Percentiles rank a stretch among this genome's conserved stretches.
Evolutionary conservation across 2,888 invertebrate species (phyloP).

Genomic region (Capitulum mitella): DNA sequence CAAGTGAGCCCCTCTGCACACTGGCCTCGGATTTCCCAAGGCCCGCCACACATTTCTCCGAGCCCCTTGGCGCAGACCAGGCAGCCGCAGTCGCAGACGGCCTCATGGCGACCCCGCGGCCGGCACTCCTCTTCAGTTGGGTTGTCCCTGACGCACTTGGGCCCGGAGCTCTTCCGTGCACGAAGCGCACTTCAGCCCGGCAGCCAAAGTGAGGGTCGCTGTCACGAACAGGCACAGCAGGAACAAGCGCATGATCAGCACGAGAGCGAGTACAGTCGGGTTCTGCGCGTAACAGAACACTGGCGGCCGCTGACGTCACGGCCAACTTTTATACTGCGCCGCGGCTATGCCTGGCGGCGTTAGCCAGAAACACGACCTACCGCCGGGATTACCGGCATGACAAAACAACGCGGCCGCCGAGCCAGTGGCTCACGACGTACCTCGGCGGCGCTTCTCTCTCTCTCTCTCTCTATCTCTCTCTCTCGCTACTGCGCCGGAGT

Average conservation of each 20-base stretch:
- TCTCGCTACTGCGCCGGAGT: no score
- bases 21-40: conserved; percentile 31
- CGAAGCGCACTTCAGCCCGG: background rate
- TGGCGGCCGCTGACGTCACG: no score
- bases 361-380: no score
- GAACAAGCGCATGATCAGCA: background rate
- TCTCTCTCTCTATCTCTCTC: no score
- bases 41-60: conserved; percentile 31
- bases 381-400: no score
- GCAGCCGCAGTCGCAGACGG: background rate
- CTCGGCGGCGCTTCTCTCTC: no score
- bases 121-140: background rate
- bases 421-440: no score
- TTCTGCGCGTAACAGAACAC: no score
- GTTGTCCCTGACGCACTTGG: background rate
- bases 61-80: background rate
- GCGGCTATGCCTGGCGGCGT: no score
- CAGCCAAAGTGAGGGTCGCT: background rate
- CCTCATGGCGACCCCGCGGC: background rate
- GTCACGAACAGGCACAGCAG: background rate
- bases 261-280: no score
- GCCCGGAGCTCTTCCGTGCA: background rate
- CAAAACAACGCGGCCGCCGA: no score
- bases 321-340: no score
- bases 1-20: conserved; percentile 33